phyloP scores from a whole-genome alignment of 2,888 invertebrate species.

The Noctua janthina region DNA sequence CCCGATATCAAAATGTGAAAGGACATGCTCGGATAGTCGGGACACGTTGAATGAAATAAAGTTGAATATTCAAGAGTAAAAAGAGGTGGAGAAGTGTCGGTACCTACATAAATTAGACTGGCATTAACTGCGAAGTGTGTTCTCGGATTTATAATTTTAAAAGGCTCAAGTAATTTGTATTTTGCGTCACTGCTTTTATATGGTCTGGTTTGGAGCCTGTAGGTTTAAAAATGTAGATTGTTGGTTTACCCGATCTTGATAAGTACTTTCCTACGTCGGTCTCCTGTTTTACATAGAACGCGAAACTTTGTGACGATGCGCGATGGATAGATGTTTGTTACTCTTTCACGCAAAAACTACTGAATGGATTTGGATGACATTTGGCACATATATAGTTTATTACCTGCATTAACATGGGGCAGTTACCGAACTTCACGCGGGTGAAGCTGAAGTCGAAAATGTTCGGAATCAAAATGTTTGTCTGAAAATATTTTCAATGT shows the following conservation, averaged over 20 bases:
- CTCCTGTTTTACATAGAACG: not conserved
- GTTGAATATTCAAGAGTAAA: slow-evolving; percentile 33
- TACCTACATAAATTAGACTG: slow-evolving; percentile 42
- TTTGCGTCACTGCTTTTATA: not conserved
- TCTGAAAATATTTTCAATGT: no score
- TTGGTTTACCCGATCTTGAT: not conserved
- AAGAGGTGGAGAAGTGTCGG: not conserved
- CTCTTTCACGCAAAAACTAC: no score
- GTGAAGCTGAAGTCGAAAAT: no score
- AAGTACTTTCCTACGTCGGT: not conserved
- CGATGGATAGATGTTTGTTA: no score
- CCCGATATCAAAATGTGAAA: slow-evolving; percentile 45
- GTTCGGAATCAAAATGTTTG: no score
- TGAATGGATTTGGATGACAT: no score
- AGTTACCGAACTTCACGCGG: no score
- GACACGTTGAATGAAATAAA: slow-evolving; percentile 36
- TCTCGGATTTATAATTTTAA: slow-evolving; percentile 27
- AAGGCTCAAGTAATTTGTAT: slow-evolving; percentile 2
- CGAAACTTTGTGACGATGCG: no score
- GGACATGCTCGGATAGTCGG: slow-evolving; percentile 40
- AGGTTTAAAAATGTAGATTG: not conserved
- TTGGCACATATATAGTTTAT: no score
- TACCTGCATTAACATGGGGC: no score
- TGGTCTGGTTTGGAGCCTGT: not conserved
- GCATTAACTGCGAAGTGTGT: slow-evolving; percentile 26